Evolutionary conservation across 1,140 invertebrate species (phyloP), one percentile per base, ranked within the genome.

Genomic region (Danaus plexippus): DNA sequence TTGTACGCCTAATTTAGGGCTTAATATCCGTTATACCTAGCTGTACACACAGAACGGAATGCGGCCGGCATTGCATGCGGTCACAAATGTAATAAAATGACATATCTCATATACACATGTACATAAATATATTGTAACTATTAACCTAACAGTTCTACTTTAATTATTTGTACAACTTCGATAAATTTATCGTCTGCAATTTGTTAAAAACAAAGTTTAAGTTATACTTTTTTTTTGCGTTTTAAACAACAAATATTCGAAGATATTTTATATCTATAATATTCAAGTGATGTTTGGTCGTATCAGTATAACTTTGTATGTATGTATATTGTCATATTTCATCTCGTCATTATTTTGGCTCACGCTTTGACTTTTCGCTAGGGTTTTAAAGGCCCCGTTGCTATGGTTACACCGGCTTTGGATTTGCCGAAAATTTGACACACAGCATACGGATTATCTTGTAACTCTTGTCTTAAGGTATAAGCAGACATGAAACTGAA

Each of bases 341-440:
- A 61, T 61, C 55, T 61, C 59, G 54, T 56, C 59, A 61, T 61
- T 61, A 61, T 61, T 52, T 61, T 54, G 49, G 43, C 45, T 61
- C 45, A 52, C 59, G 59, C 59, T 45, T 52, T 61, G 54, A 61
- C 53, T 56, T 55, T 56, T 48, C 32, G 54, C 18, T 52, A 46
- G 58, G 59, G 59, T 56, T 56, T 55, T 51, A 60, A 52, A 61
- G 59, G 59, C 53, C 49, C 52, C 48, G 59, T 61, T 2, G 59
- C 45, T 40, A 61, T 61, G 49, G 59, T 13, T 52, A 61, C 59
- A 50, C 49, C 59, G 52, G 49, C 59, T 61, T 50, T 48, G 49
- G 53, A 56, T 61, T 52, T 56, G 59, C 41, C 59, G 54, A 61
- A 61, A 51, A 61, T 52, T 61, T 54, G 41, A 56, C 59, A 52